Base-by-base conservation (phyloP, 2,113 vertebrate genomes). In the Limnothrissa miodon region DNA sequence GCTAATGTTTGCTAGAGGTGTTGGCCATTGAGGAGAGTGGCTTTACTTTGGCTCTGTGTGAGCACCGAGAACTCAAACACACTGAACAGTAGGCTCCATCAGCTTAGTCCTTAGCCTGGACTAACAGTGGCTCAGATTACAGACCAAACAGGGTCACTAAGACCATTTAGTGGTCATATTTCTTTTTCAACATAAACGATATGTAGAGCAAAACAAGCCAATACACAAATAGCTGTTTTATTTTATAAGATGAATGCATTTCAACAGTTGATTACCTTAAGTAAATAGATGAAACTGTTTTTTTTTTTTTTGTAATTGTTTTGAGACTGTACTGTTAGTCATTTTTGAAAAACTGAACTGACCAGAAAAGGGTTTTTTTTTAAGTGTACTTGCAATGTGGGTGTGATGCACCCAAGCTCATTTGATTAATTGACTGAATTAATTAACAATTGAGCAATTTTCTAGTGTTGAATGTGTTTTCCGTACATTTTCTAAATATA, bases 1-100 rank as follows among this genome's bases (percentile, higher is more conserved):
- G n/a, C 1, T 7, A 80, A 2, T 88, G 85, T 88, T 87, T 87
- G 78, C 51, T 23, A 79, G 33, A 81, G 87, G 85, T 45, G 82
- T 85, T 42, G 59, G 9, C 66, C 39, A 11, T 70, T 29, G 33
- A 29, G 3, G 25, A 39, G 29, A 74, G 33, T 36, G 66, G 13
- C 13, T 36, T 15, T 74, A 33, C 29, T 36, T 74, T 74, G 66
- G 36, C 66, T 36, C 29, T 74, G 66, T 74, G 66, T 10, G 15
- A 74, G 66, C 33, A 74, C 29, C 17, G 33, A 74, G 29, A 74
- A 36, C 66, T 0, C 10, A 36, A 74, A 74, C 10, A 36, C 3
- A 36, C 62, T 62, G 10, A 48, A 48, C 46, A 48, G 46, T 9
- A 48, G 46, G 7, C 46, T 15, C 1, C 46, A 48, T 48, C 46